These are phyloP conservation scores for Epinephelus fuscoguttatus DNA, from an alignment of 2,113 vertebrate species.

Conservation along the genomic window DNA sequence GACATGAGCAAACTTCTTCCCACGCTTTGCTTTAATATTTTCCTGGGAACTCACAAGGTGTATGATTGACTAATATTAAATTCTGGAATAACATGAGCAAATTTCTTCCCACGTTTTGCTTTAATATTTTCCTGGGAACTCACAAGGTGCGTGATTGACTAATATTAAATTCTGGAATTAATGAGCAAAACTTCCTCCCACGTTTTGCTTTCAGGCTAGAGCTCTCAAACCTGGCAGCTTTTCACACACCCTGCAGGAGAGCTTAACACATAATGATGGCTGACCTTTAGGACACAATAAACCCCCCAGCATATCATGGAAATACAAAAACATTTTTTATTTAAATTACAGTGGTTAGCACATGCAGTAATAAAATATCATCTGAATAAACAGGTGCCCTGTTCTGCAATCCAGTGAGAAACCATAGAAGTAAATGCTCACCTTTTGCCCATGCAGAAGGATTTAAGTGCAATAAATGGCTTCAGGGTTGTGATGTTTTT, in stretches of 20 bases:
- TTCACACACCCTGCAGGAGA: neutral
- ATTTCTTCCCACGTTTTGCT: neutral
- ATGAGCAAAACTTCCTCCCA: neutral
- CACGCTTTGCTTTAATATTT: no score
- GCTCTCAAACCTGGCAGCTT: neutral
- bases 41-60: no score
- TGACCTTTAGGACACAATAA: slow-evolving; percentile 1
- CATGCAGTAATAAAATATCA: neutral
- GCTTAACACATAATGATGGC: neutral
- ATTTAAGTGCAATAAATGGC: neutral
- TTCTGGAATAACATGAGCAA: no score
- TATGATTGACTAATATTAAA: no score
- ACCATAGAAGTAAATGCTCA: slow-evolving; percentile 11
- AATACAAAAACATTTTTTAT: neutral
- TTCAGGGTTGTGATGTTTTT: neutral
- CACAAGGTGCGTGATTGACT: no score
- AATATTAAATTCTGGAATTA: no score
- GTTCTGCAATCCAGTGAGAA: neutral
- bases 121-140: no score
- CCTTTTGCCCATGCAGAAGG: slow-evolving; percentile 11
- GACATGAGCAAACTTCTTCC: neutral
- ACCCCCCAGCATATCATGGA: neutral
- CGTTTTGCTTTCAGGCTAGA: neutral
- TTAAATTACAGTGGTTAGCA: neutral
- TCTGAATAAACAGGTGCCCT: neutral